These are phyloP conservation scores for Psilopsiagon aurifrons DNA, from an alignment of 2,113 vertebrate genomes.

Conservation along the genomic window DNA sequence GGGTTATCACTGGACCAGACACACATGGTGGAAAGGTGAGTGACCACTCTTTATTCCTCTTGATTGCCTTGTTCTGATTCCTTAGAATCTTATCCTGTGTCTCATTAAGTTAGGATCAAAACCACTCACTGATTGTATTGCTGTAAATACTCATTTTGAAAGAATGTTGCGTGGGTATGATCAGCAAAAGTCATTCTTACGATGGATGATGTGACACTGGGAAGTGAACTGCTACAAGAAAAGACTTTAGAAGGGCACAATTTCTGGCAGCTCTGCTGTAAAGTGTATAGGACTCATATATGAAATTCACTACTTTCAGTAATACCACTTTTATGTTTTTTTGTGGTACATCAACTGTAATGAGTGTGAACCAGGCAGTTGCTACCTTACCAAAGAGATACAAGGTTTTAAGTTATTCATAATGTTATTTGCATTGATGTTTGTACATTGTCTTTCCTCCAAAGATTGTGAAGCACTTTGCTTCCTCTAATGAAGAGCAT, in stretches of 20 bases:
- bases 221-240: not conserved
- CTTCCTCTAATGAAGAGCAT: not conserved
- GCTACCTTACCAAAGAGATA: not conserved
- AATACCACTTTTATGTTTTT: not conserved
- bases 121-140: not conserved
- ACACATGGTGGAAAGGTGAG: conserved; percentile 95
- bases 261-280: not conserved
- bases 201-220: not conserved
- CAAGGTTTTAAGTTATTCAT: not conserved
- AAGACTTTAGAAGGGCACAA: not conserved
- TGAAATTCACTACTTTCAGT: not conserved
- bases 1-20: conserved; percentile 97
- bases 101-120: conserved; percentile 11
- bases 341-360: not conserved
- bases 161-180: not conserved
- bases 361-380: not conserved
- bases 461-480: not conserved
- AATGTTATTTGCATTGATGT: not conserved
- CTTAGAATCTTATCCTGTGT: conserved; percentile 31
- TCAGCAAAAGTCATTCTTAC: not conserved
- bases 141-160: not conserved
- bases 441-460: not conserved
- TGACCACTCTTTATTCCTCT: conserved; percentile 10
- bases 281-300: not conserved
- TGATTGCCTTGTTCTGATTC: not conserved